A percentile compares a stretch with the other conserved stretches of the same genome.
Evolutionary conservation across 2,113 vertebrate species (phyloP).

Genomic region (Neogale vison): DNA sequence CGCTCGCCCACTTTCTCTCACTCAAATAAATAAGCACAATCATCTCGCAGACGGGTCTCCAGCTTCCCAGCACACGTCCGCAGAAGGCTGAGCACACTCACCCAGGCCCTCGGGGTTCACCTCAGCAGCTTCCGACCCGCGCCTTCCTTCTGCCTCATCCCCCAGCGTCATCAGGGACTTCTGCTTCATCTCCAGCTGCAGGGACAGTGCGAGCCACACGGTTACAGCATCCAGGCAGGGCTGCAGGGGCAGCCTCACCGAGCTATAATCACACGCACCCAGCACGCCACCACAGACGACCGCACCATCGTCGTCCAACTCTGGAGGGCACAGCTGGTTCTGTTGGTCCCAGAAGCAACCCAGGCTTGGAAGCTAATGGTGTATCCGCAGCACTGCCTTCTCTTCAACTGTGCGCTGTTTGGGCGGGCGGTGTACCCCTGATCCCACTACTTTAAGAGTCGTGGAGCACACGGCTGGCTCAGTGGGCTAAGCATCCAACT

Average conservation of each 20-base stretch:
- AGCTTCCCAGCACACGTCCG: neutral
- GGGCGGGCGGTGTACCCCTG: neutral
- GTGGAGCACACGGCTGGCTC: neutral
- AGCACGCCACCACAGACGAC: neutral
- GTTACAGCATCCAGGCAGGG: constrained; percentile 52
- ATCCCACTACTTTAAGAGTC: neutral
- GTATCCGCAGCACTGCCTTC: neutral
- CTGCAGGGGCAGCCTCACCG: neutral
- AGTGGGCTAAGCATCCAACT: neutral
- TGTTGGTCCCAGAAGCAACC: neutral
- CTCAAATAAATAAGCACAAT: neutral
- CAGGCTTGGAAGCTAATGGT: neutral
- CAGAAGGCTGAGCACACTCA: constrained; percentile 79
- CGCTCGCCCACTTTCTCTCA: neutral
- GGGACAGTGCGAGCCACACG: constrained; percentile 71
- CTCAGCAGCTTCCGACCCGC: constrained; percentile 81
- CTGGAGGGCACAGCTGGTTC: neutral
- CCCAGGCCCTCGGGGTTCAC: constrained; percentile 92
- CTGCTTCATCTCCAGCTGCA: constrained; percentile 98
- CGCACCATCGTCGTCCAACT: neutral
- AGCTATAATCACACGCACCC: constrained; percentile 34
- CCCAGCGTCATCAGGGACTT: constrained; percentile 88
- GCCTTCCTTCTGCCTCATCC: constrained; percentile 85
- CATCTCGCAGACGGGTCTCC: neutral
- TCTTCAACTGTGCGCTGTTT: neutral